Evolutionary conservation across 2,888 invertebrate genomes (phyloP).

Genomic region (Trachelus iudaicus): DNA sequence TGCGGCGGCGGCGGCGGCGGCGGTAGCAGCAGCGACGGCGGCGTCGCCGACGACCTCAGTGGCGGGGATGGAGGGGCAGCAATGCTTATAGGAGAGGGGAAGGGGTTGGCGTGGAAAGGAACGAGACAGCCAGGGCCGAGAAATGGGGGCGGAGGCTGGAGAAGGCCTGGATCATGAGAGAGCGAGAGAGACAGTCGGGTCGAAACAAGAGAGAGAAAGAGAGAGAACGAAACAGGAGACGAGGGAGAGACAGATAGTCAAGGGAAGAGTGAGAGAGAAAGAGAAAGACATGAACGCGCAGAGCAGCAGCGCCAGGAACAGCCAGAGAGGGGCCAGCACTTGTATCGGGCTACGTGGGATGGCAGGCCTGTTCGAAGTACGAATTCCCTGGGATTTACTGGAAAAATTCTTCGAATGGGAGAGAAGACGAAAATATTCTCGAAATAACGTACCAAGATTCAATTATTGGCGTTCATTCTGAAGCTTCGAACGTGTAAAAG

Average conservation of each 20-base stretch:
- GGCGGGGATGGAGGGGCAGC: constrained; percentile 46
- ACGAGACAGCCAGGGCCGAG: not conserved
- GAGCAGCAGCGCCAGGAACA: constrained; percentile 39
- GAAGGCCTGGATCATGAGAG: not conserved
- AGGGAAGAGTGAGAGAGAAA: constrained; percentile 18
- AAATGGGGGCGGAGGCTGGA: constrained; percentile 10
- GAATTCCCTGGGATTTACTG: too few species aligned
- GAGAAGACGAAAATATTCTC: too few species aligned
- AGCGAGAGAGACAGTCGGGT: constrained; percentile 20
- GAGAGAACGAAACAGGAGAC: constrained; percentile 42
- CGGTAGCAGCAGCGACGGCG: constrained; percentile 43
- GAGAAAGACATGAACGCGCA: constrained; percentile 41
- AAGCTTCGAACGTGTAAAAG: too few species aligned
- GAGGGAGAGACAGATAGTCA: constrained; percentile 35
- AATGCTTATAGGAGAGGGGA: not conserved
- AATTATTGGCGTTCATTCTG: too few species aligned
- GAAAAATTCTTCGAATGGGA: too few species aligned
- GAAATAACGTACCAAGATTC: too few species aligned
- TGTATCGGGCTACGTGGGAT: constrained; percentile 21
- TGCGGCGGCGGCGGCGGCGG: constrained; percentile 43
- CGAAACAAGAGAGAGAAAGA: constrained; percentile 30
- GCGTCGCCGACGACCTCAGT: constrained; percentile 35
- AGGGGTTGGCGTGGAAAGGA: constrained; percentile 11
- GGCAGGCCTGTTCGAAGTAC: constrained; percentile 7
- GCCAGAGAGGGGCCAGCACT: constrained; percentile 25